phyloP scores from a whole-genome alignment of 2,888 invertebrate species.

The Eubasilissa splendida region DNA sequence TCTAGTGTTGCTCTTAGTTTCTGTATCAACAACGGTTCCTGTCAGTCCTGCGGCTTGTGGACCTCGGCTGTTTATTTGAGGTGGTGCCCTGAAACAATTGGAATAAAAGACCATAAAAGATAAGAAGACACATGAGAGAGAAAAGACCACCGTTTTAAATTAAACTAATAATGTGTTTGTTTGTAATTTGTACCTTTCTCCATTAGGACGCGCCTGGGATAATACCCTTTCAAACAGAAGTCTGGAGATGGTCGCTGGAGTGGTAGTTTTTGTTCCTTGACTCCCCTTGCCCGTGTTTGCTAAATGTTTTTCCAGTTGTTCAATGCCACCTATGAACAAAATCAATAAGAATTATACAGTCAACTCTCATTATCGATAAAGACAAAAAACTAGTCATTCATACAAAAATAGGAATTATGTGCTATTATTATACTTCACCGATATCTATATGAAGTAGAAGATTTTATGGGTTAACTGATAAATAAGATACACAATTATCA shows the following conservation, averaged over 20 bases:
- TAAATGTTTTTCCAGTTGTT: conserved; percentile 87
- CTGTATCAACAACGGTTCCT: conserved; percentile 65
- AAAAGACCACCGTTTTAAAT: neutral
- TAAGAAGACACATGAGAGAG: too few species aligned
- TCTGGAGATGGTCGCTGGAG: conserved; percentile 81
- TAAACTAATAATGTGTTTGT: neutral
- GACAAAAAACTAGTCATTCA: conserved; percentile 20
- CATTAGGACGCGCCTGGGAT: conserved; percentile 65
- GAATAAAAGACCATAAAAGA: too few species aligned
- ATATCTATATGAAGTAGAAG: too few species aligned
- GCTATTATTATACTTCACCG: too few species aligned
- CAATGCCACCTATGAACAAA: conserved; percentile 79
- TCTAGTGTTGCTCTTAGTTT: conserved; percentile 63
- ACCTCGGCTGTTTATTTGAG: conserved; percentile 68
- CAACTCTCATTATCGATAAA: too few species aligned
- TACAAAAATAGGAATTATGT: neutral
- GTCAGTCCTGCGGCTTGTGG: conserved; percentile 73
- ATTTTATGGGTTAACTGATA: too few species aligned
- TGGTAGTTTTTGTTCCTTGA: conserved; percentile 66
- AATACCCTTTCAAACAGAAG: conserved; percentile 84
- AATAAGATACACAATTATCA: too few species aligned
- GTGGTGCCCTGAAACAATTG: conserved; percentile 52
- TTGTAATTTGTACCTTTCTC: conserved; percentile 53
- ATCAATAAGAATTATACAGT: neutral
- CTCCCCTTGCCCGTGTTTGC: conserved; percentile 66